phyloP scores from a whole-genome alignment of 2,888 invertebrate genomes.

The Polylopha cassiicola region DNA sequence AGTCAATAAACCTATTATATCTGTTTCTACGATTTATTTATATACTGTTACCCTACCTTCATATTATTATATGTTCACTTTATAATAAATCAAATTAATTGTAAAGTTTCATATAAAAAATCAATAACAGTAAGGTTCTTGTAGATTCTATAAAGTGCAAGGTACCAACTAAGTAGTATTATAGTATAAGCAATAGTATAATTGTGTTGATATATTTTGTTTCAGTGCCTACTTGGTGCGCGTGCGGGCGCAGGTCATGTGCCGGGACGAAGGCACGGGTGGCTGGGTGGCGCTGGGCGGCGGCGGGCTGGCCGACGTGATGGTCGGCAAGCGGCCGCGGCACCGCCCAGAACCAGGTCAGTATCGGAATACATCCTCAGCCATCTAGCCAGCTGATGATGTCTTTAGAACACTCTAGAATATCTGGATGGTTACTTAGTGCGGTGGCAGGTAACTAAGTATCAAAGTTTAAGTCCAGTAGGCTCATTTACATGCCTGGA shows the following conservation, averaged over 20 bases:
- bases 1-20: too few relatives aligned
- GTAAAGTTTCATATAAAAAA: too few relatives aligned
- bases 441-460: neutral
- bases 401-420: too few relatives aligned
- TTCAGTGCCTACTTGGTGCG: constrained; percentile 95
- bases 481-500: neutral
- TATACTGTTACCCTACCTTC: too few relatives aligned
- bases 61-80: too few relatives aligned
- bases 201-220: constrained; percentile 17
- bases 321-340: constrained; percentile 86
- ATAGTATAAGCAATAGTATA: constrained; percentile 17
- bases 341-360: constrained; percentile 31
- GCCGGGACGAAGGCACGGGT: constrained; percentile 96
- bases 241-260: constrained; percentile 99
- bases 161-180: constrained; percentile 3
- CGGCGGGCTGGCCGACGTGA: constrained; percentile 95
- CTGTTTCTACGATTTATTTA: too few relatives aligned
- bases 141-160: constrained; percentile 3
- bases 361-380: constrained; percentile 14
- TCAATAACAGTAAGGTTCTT: too few relatives aligned
- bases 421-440: too few relatives aligned
- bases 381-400: too few relatives aligned
- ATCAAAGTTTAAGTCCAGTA: neutral
- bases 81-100: too few relatives aligned
- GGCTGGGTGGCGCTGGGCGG: constrained; percentile 97